Base-by-base conservation (phyloP, 2,113 vertebrate genomes). In the Crotalus viridis region DNA sequence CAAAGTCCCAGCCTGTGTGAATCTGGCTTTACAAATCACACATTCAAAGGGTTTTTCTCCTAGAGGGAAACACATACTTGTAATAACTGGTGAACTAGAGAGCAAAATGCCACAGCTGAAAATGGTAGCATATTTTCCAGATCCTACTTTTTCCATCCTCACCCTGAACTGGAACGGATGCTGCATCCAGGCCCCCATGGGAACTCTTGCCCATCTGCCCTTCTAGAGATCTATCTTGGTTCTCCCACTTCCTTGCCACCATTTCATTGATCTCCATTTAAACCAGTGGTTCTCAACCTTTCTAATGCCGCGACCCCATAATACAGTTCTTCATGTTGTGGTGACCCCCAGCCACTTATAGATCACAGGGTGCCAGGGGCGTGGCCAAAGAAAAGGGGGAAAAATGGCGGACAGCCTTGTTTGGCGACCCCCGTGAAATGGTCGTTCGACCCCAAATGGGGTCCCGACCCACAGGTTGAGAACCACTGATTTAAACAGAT, bases 31-130 rank as follows among this genome's bases (percentile, higher is more conserved):
- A 93, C 97, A 98, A 86, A 97, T 0, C 0, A 89, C 92, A 93
- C 97, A 98, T 0, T 97, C 95, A 3, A 97, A 98, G 0, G 94
- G 96, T 93, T 97, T 98, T 96, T 98, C 97, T 12, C 97, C 97
- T 98, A 90, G 0, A 17, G 85, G 17, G 12, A 3, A n/a, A 56
- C 3, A 56, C 9, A 88, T 9, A 54, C 3, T 12, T 21, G 33
- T 26, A 19, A 6, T 0, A 10, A 28, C 4, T 17, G 52, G 43
- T 33, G 39, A 51, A 61, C 10, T 52, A 81, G 28, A 39, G 57
- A 85, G 54, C 24, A 46, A 59, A 92, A 85, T 2, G 24, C 0
- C 91, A 89, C 0, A 7, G 59, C 21, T 55, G 48, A 55, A 74
- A 81, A 92, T 4, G 3, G 26, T 17, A 46, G 10, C 3, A 10